Base-by-base conservation (phyloP, 1,140 invertebrate genomes). In the Pseudomyrmex cubaensis region DNA sequence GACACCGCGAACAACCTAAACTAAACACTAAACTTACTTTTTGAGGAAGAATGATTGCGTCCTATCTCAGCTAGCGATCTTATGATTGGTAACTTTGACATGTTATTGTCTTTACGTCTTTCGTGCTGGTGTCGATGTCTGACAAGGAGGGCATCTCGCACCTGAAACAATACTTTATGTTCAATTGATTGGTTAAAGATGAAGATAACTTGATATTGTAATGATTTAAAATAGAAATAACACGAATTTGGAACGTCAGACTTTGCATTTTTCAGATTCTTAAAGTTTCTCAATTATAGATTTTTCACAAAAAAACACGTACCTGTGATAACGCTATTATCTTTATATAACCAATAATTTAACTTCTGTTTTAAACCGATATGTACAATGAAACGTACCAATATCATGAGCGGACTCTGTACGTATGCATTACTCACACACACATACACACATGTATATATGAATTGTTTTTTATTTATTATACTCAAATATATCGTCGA, bases 51-150 rank as follows among this genome's bases (percentile, higher is more conserved):
- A 94, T 99, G 98, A 94, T 98, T 99, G 87, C 97, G 96, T 87
- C 98, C 98, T 90, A 99, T 99, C 91, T 99, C 99, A 20, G 99
- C 98, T 85, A 99, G 95, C 9, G 98, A 99, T 86, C 99, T 95
- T 87, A 99, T 99, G 70, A 99, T 97, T 8, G 98, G 99, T 74
- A 99, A 95, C 82, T 98, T 96, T 46, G 98, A 97, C 95, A 97
- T 97, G 87, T 96, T 95, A 88, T 96, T 96, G 66, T 97, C 96
- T 91, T 97, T 97, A 86, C 96, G 96, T 89, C 96, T 96, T 92
- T 99, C 98, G 92, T 99, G 98, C 90, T 99, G 98, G 96, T 99
- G 99, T 57, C 98, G 96, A 95, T 99, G 99, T 64, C 97, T 96
- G 84, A 98, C 96, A 84, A 99, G 94, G 35, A 99, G 95, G 7